These are phyloP conservation scores for Palaemon carinicauda DNA, from an alignment of 1,140 invertebrate species.

Conservation along the genomic window DNA sequence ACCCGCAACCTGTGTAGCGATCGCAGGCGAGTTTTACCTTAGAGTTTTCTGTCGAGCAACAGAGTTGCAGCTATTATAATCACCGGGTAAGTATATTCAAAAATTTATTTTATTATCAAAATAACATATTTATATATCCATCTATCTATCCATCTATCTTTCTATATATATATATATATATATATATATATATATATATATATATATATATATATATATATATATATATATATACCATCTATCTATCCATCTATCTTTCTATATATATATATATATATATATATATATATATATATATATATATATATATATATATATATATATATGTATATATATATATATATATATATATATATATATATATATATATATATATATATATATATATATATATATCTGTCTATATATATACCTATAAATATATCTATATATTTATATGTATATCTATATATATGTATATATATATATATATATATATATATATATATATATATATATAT, in stretches of 20 bases:
- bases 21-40: too few relatives aligned
- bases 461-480: neutral
- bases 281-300: neutral
- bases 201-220: neutral
- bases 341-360: neutral
- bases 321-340: neutral
- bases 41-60: too few relatives aligned
- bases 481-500: neutral
- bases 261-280: neutral
- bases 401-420: neutral
- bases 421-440: neutral
- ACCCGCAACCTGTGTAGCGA: too few relatives aligned
- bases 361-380: neutral
- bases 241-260: neutral
- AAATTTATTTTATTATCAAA: too few relatives aligned
- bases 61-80: too few relatives aligned
- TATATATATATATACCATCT: neutral
- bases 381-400: neutral
- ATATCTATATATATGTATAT: neutral
- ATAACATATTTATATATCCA: neutral
- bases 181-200: neutral
- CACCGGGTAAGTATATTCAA: too few relatives aligned
- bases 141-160: neutral
- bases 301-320: neutral
- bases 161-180: neutral